A percentile compares a stretch with the other conserved stretches of the same genome.
phyloP scores from a whole-genome alignment of 2,797 vertebrate species.

The Rhinoraja longicauda region DNA sequence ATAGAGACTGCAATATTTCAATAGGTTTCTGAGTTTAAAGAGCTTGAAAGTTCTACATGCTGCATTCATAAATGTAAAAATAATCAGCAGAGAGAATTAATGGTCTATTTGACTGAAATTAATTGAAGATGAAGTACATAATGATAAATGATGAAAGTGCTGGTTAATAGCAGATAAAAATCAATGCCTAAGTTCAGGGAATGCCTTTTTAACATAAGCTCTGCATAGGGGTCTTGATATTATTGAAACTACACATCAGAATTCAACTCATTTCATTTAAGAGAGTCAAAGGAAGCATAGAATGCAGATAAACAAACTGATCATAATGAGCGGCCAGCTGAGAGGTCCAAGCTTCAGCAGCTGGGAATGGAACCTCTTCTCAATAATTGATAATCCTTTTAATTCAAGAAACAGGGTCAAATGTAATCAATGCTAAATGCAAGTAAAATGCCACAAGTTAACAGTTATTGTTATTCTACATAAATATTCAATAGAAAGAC shows the following conservation, averaged over 20 bases:
- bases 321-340: not conserved
- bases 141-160: not conserved
- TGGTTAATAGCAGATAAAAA: not conserved
- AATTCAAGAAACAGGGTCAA: not conserved
- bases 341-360: not conserved
- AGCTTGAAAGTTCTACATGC: not conserved
- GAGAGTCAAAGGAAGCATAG: slow-evolving; percentile 13
- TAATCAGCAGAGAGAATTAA: slow-evolving; percentile 23
- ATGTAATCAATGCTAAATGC: not conserved
- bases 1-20: not conserved
- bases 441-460: not conserved
- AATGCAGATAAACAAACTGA: not conserved
- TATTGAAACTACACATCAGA: not conserved
- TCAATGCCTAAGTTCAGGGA: not conserved
- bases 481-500: not conserved
- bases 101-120: slow-evolving; percentile 6
- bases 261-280: not conserved
- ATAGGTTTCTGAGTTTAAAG: slow-evolving; percentile 3
- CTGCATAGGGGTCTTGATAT: not conserved
- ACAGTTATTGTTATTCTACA: not conserved
- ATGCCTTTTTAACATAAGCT: not conserved
- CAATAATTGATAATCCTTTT: not conserved
- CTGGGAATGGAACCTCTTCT: not conserved
- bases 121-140: slow-evolving; percentile 21
- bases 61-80: slow-evolving; percentile 33